Conservation (phyloP, 2,888 invertebrate species). For the Tribolium freemani region DNA sequence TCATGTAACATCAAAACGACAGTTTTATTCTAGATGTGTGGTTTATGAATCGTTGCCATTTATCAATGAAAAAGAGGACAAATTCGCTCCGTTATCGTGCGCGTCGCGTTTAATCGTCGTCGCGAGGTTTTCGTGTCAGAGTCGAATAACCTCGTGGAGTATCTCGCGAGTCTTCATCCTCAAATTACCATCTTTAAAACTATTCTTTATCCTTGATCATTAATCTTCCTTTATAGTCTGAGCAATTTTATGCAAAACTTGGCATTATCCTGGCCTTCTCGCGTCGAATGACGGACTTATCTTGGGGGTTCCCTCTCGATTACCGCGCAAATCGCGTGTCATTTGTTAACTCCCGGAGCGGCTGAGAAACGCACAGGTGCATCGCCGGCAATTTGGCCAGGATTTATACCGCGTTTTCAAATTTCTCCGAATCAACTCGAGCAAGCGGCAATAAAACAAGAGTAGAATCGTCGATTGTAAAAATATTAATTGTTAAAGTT, state of each 20-base stretch:
- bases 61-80: constrained; percentile 2
- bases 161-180: constrained; percentile 45
- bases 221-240: constrained; percentile 62
- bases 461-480: constrained; percentile 46
- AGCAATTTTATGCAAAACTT: constrained; percentile 65
- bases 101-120: constrained; percentile 17
- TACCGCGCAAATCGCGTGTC: constrained; percentile 66
- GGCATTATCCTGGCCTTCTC: constrained; percentile 57
- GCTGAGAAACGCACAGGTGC: constrained; percentile 64
- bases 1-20: neutral
- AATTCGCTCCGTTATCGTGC: constrained; percentile 23
- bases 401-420: constrained; percentile 56
- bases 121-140: constrained; percentile 21
- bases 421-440: constrained; percentile 51
- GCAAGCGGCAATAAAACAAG: constrained; percentile 61
- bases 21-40: neutral
- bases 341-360: constrained; percentile 65
- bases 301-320: constrained; percentile 59
- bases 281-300: constrained; percentile 61
- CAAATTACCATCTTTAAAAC: constrained; percentile 60
- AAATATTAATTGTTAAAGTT: constrained; percentile 68
- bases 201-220: constrained; percentile 61
- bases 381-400: constrained; percentile 64
- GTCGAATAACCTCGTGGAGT: constrained; percentile 30
- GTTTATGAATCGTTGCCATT: neutral